Evolutionary conservation across 2,797 vertebrate species (phyloP).

Genomic region (Picus viridis): DNA sequence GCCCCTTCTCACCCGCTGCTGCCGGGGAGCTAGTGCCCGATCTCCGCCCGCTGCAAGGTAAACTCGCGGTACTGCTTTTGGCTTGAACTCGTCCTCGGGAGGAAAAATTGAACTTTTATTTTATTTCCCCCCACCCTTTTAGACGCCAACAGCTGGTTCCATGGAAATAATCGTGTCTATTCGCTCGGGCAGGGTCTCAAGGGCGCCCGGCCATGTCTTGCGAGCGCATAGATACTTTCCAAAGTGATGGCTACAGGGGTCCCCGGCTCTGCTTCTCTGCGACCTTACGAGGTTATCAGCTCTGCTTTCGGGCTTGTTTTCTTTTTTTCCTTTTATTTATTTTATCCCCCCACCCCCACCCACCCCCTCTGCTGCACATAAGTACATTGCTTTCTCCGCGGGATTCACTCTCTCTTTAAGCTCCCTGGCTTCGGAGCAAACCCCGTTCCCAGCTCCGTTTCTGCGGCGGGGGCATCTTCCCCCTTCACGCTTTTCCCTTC

Average conservation of each 20-base stretch:
- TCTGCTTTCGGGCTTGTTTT: neutral
- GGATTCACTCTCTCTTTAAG: neutral
- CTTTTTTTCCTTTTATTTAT: neutral
- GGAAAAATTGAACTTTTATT: neutral
- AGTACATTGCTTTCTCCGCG: neutral
- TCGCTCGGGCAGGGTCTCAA: neutral
- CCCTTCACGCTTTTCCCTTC: neutral
- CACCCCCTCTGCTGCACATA: neutral
- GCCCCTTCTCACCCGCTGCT: neutral
- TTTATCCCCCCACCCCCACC: too few relatives aligned
- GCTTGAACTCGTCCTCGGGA: neutral
- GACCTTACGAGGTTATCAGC: neutral
- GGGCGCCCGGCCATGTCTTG: rapidly evolving
- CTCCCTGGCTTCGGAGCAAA: neutral
- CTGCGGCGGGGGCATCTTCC: neutral
- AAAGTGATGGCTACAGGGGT: neutral
- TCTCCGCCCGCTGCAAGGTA: neutral
- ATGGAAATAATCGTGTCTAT: neutral
- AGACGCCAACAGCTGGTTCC: neutral
- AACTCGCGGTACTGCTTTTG: neutral
- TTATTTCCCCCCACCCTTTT: too few relatives aligned
- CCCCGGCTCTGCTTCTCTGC: neutral
- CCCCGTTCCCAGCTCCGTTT: neutral
- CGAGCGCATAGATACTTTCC: neutral
- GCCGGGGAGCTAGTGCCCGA: neutral